Evolutionary conservation across 2,888 invertebrate species (phyloP).

Genomic region (Himalopsyche japonica): DNA sequence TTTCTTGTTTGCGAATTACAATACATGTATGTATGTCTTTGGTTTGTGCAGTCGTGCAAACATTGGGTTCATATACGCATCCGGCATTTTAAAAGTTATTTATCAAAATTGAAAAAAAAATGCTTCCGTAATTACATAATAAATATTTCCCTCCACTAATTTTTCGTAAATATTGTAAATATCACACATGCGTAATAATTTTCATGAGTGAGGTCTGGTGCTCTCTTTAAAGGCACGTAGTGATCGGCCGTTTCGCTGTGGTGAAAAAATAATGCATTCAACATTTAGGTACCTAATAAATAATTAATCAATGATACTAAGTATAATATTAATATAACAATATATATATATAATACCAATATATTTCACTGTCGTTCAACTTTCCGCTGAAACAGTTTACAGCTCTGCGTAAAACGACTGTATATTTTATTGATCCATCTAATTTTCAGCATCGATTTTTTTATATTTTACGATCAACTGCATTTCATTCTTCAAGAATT

Average conservation of each 20-base stretch:
- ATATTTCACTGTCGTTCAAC: neutral
- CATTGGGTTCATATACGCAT: no score
- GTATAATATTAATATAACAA: neutral
- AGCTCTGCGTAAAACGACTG: neutral
- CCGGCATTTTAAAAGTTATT: no score
- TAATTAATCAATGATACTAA: neutral
- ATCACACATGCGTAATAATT: slow-evolving; percentile 2
- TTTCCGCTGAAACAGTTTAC: neutral
- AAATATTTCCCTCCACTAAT: no score
- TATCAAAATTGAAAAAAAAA: neutral
- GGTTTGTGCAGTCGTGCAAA: no score
- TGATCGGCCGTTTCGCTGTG: slow-evolving; percentile 62
- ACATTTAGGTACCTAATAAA: slow-evolving; percentile 1
- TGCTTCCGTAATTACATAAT: neutral
- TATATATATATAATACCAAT: slow-evolving; percentile 6
- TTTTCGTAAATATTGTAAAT: neutral
- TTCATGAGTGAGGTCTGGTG: slow-evolving; percentile 54
- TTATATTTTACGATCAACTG: no score
- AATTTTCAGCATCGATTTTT: no score
- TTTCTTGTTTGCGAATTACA: no score
- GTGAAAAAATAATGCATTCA: slow-evolving; percentile 43
- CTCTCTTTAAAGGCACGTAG: slow-evolving; percentile 62
- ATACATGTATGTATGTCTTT: no score
- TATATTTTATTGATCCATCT: neutral
- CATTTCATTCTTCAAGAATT: no score